Conservation (phyloP, 2,888 invertebrate species). For the Aethes cnicana region DNA sequence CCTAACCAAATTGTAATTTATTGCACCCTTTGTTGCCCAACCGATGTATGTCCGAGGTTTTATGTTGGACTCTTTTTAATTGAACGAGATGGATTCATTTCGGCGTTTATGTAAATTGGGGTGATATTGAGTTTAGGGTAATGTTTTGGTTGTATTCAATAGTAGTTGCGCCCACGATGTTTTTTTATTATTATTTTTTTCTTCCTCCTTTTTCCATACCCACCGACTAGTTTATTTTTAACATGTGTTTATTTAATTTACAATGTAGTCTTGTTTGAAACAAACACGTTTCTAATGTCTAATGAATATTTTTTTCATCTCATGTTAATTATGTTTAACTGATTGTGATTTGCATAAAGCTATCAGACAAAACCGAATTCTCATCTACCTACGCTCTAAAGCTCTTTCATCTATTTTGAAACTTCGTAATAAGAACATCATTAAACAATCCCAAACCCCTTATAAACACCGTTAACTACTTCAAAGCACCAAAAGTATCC, state of each 20-base stretch:
- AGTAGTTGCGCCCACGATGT: no score
- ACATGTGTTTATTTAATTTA: no score
- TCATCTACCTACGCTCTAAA: no score
- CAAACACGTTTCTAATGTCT: no score
- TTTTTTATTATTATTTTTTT: neutral
- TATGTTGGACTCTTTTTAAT: constrained; percentile 23
- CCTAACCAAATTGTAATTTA: constrained; percentile 31
- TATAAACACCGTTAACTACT: constrained; percentile 25
- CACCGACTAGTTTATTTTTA: no score
- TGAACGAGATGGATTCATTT: constrained; percentile 16
- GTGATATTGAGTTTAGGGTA: constrained; percentile 14
- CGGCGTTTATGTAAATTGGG: constrained; percentile 23
- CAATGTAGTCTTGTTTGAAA: no score
- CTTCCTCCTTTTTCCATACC: neutral
- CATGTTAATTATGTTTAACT: no score
- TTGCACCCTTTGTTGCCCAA: constrained; percentile 12
- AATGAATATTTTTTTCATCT: no score
- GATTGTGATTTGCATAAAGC: no score
- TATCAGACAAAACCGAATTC: no score
- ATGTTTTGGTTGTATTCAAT: constrained; percentile 6
- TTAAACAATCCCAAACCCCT: constrained; percentile 5
- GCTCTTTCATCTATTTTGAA: neutral
- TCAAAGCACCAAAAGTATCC: constrained; percentile 24
- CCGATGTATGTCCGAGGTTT: no score
- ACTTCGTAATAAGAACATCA: constrained; percentile 15